Percentiles rank a stretch among this genome's conserved stretches.
Evolutionary conservation across 92 coral and sea anemone genomes (phyloP).

Genomic region (Isaurus tuberculatus): DNA sequence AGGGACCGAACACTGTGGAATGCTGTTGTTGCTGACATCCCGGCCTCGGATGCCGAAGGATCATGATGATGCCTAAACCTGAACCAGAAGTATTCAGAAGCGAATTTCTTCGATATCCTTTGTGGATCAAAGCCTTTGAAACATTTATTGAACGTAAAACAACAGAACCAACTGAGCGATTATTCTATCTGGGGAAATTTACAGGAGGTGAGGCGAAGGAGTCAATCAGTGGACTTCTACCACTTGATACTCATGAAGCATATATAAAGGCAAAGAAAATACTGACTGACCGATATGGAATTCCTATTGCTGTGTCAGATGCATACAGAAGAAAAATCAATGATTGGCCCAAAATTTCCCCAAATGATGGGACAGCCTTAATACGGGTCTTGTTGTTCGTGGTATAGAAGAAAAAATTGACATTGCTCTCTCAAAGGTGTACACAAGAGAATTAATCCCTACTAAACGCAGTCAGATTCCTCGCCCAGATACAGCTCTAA

Average conservation of each 20-base stretch:
- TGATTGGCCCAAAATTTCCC: slow-evolving; percentile 52
- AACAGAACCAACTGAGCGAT: slow-evolving; percentile 17
- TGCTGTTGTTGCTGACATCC: too few relatives aligned
- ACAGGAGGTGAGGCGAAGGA: slow-evolving; percentile 53
- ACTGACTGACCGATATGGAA: slow-evolving; percentile 26
- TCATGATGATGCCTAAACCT: too few relatives aligned
- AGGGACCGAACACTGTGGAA: too few relatives aligned
- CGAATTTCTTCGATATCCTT: slow-evolving; percentile 16
- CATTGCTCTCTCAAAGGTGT: slow-evolving; percentile 49
- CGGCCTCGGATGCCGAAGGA: too few relatives aligned
- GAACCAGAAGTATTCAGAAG: slow-evolving; percentile 55
- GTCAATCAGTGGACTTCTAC: slow-evolving; percentile 37
- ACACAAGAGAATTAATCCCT: slow-evolving; percentile 58
- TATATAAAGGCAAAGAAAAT: slow-evolving; percentile 39
- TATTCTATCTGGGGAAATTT: slow-evolving; percentile 50
- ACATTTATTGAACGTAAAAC: slow-evolving; percentile 46
- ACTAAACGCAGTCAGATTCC: slow-evolving; percentile 61
- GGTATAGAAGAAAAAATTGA: slow-evolving; percentile 46
- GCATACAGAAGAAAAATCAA: slow-evolving; percentile 55
- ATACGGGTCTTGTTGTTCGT: slow-evolving; percentile 46
- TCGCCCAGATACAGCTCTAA: slow-evolving; percentile 52
- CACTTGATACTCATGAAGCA: slow-evolving; percentile 27
- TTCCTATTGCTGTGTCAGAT: slow-evolving; percentile 36
- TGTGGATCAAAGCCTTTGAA: slow-evolving; percentile 50
- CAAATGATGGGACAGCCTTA: slow-evolving; percentile 44